Base-by-base conservation (phyloP, 1,140 invertebrate genomes). In the Drosophila triauraria region DNA sequence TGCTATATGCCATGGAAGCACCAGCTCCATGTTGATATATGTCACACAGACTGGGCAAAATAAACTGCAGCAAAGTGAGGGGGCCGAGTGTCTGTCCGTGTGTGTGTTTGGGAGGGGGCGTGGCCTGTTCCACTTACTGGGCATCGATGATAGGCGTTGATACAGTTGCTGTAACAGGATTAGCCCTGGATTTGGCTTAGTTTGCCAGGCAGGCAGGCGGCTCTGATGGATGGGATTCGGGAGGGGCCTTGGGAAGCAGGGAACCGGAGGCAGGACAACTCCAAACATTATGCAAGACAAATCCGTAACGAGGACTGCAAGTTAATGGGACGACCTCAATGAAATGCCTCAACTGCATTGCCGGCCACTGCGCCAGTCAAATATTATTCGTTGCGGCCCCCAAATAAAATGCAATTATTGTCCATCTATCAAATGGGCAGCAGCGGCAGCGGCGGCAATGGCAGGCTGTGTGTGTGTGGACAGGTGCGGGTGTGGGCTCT, bases 161-260 rank as follows among this genome's bases (percentile, higher is more conserved):
- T 79, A 78, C 67, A 72, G 76, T 78, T 79, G 76, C 60, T 59
- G 59, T 79, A 79, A 79, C 76, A 59, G 75, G 67, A 79, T 78
- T 79, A 79, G 76, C 65, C 56, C 54, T 42, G 74, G 75, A 67
- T 78, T 78, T 78, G 57, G 63, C 51, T 51, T 60, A 48, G 46
- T 59, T 76, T 75, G 60, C 40, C 51, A 32, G 27, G 27, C 27
- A 30, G 27, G 27, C 27, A 27, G 17, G 7, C 67, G 32, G 7
- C 57, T 23, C 65, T 42, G 50, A 71, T 35, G 27, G 32, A 69
- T 40, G 63, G 40, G 10, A 12, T 13, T n/a, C 9, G n/a, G 8
- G 12, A 20, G 4, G n/a, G 32, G 15, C 30, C n/a, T n/a, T 32
- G 38, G 42, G 20, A 20, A n/a, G 35, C 4, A 20, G 25, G 13